phyloP scores from a whole-genome alignment of 2,797 vertebrate species.

The Mormyrops attenuatus region DNA sequence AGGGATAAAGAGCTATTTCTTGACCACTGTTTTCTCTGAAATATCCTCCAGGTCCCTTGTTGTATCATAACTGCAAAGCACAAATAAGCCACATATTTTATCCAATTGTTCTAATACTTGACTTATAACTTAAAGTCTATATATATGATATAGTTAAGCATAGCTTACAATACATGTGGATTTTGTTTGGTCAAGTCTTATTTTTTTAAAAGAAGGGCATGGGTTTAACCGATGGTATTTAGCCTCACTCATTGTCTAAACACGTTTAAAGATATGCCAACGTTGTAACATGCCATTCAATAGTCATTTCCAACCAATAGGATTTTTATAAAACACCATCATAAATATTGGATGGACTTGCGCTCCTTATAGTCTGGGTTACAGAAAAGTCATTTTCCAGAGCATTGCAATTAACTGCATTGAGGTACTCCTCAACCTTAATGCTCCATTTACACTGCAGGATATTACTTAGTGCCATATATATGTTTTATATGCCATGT shows the following conservation, averaged over 20 bases:
- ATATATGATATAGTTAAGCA: neutral
- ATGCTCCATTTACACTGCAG: neutral
- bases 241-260: neutral
- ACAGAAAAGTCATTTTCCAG: neutral
- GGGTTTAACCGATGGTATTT: neutral
- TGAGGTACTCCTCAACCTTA: neutral
- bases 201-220: neutral
- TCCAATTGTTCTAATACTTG: neutral
- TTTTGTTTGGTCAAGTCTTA: neutral
- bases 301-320: neutral
- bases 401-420: conserved; percentile 7
- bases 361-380: neutral
- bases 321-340: neutral
- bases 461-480: neutral
- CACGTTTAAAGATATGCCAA: neutral
- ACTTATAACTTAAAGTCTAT: neutral
- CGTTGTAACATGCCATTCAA: neutral
- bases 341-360: neutral
- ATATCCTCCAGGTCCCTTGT: neutral
- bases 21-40: conserved; percentile 9
- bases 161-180: neutral
- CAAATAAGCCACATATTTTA: neutral
- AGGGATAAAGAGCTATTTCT: conserved; percentile 11
- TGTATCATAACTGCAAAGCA: neutral
- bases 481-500: neutral